Conservation (phyloP, 2,113 vertebrate genomes). For the Halcyon malimbica region DNA sequence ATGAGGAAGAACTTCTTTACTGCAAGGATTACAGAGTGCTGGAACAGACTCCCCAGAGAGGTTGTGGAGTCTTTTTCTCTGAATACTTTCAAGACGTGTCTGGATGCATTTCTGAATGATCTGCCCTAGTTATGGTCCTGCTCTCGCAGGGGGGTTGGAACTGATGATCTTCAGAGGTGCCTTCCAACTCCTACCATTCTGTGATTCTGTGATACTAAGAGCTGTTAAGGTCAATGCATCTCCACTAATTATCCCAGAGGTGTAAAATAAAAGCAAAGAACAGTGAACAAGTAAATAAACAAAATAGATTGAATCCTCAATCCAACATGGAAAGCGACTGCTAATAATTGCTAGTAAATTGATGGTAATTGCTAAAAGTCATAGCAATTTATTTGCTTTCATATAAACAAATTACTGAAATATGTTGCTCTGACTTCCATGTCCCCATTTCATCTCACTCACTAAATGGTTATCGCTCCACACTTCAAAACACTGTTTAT, state of each 20-base stretch:
- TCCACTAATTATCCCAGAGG: neutral
- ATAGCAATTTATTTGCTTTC: constrained; percentile 26
- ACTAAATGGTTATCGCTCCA: neutral
- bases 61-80: no score
- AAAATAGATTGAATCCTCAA: neutral
- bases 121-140: no score
- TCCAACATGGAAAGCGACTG: neutral
- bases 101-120: no score
- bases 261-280: neutral
- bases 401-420: constrained; percentile 48
- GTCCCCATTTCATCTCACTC: constrained; percentile 32
- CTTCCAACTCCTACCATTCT: no score
- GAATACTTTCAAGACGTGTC: no score
- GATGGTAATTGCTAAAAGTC: constrained; percentile 24
- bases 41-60: no score
- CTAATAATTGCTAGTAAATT: constrained; percentile 23
- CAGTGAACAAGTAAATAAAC: neutral
- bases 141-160: no score
- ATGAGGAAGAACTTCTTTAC: no score
- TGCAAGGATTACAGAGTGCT: no score
- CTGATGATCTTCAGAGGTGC: no score
- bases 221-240: neutral
- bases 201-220: neutral
- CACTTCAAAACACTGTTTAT: constrained; percentile 41
- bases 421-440: constrained; percentile 49